These are phyloP conservation scores for Actinernus sp. DNA, from an alignment of 92 coral and sea anemone species.

Conservation along the genomic window DNA sequence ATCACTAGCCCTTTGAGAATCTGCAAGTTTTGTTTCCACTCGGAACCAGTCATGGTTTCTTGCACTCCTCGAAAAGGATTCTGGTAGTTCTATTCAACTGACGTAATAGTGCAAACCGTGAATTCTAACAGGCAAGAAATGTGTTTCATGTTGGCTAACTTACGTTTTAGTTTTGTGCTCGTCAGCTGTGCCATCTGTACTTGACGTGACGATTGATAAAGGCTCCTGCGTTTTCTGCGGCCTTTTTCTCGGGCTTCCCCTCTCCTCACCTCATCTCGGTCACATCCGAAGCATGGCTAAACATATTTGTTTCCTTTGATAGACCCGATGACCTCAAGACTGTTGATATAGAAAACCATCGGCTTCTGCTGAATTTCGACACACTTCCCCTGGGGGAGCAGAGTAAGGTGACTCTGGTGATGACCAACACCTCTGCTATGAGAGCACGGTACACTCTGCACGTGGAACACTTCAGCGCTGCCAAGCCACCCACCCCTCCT, in stretches of 20 bases:
- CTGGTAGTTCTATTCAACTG: too few species aligned
- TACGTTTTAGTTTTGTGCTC: too few species aligned
- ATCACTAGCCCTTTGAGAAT: too few species aligned
- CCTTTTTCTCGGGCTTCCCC: not conserved
- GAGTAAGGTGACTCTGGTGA: slow-evolving; percentile 81
- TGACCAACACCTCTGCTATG: slow-evolving; percentile 95
- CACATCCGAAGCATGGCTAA: not conserved
- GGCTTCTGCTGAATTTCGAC: slow-evolving; percentile 75
- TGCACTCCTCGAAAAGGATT: too few species aligned
- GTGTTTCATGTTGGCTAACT: too few species aligned
- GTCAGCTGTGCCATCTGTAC: not conserved
- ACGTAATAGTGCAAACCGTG: too few species aligned
- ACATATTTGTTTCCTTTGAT: not conserved
- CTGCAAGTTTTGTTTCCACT: too few species aligned
- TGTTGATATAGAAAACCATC: slow-evolving; percentile 29
- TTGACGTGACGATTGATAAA: not conserved
- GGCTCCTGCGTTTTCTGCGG: not conserved
- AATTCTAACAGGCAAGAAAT: too few species aligned
- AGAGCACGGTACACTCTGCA: slow-evolving; percentile 73
- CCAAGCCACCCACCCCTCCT: slow-evolving; percentile 96
- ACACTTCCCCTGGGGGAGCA: slow-evolving; percentile 77
- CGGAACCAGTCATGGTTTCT: too few species aligned
- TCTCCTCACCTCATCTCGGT: not conserved
- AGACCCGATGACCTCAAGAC: slow-evolving; percentile 75
- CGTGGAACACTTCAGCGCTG: slow-evolving; percentile 86